These are phyloP conservation scores for Brachyhypopomus occidentalis DNA, from an alignment of 2,113 vertebrate genomes.

Conservation along the genomic window DNA sequence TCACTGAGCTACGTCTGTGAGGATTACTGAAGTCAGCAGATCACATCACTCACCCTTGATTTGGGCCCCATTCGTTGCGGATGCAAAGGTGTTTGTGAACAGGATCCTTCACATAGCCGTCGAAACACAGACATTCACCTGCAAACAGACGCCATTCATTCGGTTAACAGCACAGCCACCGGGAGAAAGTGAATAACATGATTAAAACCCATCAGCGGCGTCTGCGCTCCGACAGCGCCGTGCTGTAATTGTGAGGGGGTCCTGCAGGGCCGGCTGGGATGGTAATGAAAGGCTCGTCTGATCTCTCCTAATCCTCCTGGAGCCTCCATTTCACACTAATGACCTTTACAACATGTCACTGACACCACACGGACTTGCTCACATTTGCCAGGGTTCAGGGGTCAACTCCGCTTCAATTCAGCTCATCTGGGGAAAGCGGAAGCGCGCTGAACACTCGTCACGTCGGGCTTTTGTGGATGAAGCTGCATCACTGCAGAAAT, in stretches of 20 bases:
- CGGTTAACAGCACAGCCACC: slow-evolving; percentile 5
- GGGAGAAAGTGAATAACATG: neutral
- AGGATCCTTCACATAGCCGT: slow-evolving; percentile 96
- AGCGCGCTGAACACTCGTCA: neutral
- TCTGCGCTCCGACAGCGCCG: neutral
- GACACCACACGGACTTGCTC: neutral
- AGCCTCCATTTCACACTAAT: slow-evolving; percentile 11
- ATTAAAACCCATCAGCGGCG: neutral
- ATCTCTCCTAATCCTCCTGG: slow-evolving; percentile 17
- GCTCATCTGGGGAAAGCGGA: neutral
- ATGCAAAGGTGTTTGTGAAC: slow-evolving; percentile 98
- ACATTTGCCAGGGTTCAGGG: slow-evolving; percentile 6
- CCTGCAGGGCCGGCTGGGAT: neutral
- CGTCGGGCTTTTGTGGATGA: neutral
- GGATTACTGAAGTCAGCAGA: neutral
- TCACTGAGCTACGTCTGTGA: neutral
- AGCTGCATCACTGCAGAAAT: no score
- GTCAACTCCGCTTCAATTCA: neutral
- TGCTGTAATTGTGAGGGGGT: neutral
- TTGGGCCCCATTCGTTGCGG: slow-evolving; percentile 95
- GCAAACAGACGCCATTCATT: slow-evolving; percentile 29
- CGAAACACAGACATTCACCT: slow-evolving; percentile 96
- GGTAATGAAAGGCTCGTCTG: slow-evolving; percentile 20
- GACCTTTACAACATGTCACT: neutral
- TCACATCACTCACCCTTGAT: slow-evolving; percentile 89